phyloP scores from a whole-genome alignment of 2,888 invertebrate genomes.

The Germaria angustata region DNA sequence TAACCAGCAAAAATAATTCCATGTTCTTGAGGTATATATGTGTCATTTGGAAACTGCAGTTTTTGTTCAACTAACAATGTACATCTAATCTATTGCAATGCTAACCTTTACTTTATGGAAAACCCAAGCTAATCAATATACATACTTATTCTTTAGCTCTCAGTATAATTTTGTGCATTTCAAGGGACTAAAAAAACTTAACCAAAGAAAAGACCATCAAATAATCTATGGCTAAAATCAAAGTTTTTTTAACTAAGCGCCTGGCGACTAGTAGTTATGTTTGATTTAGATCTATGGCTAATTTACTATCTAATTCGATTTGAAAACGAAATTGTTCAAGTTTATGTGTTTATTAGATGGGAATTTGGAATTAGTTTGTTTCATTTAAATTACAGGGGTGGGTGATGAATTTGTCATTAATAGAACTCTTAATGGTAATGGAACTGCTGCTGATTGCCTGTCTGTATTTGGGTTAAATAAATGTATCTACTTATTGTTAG shows the following conservation, averaged over 20 bases:
- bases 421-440: slow-evolving; percentile 7
- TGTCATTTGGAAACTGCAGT: too few species aligned
- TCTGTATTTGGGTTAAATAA: slow-evolving; percentile 37
- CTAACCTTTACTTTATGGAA: too few species aligned
- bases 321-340: not conserved
- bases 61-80: too few species aligned
- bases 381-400: not conserved
- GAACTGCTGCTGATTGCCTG: slow-evolving; percentile 1
- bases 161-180: too few species aligned
- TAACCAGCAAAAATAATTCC: too few species aligned
- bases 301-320: not conserved
- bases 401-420: too few species aligned
- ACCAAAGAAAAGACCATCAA: not conserved
- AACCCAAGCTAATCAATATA: not conserved
- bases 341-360: not conserved
- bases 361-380: not conserved
- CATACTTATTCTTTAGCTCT: not conserved
- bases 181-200: not conserved
- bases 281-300: not conserved
- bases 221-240: not conserved
- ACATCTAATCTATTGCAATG: too few species aligned
- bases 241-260: not conserved
- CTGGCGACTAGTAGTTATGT: not conserved
- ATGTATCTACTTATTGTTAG: slow-evolving; percentile 17
- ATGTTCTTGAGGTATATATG: too few species aligned